phyloP scores from a whole-genome alignment of 2,888 invertebrate species.

The Deilephila porcellus region DNA sequence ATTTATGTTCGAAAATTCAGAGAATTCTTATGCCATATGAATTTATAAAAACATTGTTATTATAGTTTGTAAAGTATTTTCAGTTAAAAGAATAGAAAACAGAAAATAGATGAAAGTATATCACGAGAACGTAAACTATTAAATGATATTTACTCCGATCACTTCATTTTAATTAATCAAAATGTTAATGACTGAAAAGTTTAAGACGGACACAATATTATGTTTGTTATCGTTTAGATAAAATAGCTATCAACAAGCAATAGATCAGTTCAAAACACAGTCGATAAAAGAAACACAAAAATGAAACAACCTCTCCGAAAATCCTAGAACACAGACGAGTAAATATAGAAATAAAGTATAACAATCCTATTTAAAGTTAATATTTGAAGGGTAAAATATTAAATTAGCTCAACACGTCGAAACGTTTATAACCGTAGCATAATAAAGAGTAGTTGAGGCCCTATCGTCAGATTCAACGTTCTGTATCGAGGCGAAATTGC shows the following conservation, averaged over 20 bases:
- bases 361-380: background rate
- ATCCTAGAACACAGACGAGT: background rate
- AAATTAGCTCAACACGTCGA: background rate
- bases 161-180: too few species aligned
- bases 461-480: constrained; percentile 34
- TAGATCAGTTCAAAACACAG: too few species aligned
- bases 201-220: too few species aligned
- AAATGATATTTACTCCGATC: too few species aligned
- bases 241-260: too few species aligned
- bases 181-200: too few species aligned
- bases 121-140: too few species aligned
- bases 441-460: background rate
- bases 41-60: background rate
- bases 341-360: background rate
- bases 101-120: too few species aligned
- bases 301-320: background rate
- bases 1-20: background rate
- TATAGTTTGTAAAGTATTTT: too few species aligned
- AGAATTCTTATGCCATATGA: too few species aligned
- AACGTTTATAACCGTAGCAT: background rate
- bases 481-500: constrained; percentile 57
- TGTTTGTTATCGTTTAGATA: too few species aligned
- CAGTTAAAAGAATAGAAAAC: too few species aligned
- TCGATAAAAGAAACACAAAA: background rate
- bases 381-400: background rate